Conservation (phyloP, 1,140 invertebrate species). For the Atta cephalotes region DNA sequence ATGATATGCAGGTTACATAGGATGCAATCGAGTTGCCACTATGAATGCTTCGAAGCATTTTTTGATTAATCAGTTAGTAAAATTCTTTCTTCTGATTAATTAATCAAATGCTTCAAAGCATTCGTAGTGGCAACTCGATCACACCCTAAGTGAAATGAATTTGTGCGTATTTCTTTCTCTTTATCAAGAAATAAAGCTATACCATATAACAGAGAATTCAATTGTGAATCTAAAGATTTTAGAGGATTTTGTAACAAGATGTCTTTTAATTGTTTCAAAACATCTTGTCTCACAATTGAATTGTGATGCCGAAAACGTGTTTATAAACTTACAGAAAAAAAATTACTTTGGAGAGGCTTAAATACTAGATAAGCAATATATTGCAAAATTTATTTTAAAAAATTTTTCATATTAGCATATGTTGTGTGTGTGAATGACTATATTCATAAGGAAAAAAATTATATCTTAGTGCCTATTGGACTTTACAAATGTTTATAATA, state of each 20-base stretch:
- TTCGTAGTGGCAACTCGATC: too few species aligned
- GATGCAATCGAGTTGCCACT: too few species aligned
- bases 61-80: too few species aligned
- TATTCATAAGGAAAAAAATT: background rate
- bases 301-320: slow-evolving; percentile 91
- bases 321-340: background rate
- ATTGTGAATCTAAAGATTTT: slow-evolving; percentile 87
- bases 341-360: background rate
- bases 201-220: slow-evolving; percentile 88
- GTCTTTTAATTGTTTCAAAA: slow-evolving; percentile 90
- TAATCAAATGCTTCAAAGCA: too few species aligned
- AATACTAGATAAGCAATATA: background rate
- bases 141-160: too few species aligned
- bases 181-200: too few species aligned
- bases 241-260: slow-evolving; percentile 87
- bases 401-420: background rate
- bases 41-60: too few species aligned
- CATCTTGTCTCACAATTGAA: slow-evolving; percentile 89
- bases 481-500: slow-evolving; percentile 15
- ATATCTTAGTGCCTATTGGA: slow-evolving; percentile 22
- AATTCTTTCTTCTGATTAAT: too few species aligned
- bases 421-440: background rate
- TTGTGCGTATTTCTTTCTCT: too few species aligned
- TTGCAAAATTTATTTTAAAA: background rate
- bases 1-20: slow-evolving; percentile 76